Percentiles rank a stretch among this genome's conserved stretches.
Conservation (phyloP, 2,797 vertebrate genomes). For the Choloepus didactylus region DNA sequence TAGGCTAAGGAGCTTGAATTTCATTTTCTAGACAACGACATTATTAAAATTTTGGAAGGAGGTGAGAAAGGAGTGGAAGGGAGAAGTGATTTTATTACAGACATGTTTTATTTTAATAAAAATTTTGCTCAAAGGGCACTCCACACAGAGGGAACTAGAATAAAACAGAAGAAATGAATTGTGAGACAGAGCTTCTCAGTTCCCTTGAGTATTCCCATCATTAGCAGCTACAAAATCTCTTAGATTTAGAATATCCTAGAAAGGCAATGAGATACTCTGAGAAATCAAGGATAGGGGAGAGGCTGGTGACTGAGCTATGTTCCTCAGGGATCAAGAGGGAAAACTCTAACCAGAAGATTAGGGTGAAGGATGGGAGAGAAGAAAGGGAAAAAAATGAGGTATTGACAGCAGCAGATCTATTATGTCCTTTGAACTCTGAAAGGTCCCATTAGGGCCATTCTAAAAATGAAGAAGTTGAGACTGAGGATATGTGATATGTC, state of each 20-base stretch:
- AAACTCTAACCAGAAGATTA: not conserved
- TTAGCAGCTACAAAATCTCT: not conserved
- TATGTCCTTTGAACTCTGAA: not conserved
- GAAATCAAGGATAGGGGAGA: not conserved
- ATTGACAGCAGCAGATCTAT: not conserved
- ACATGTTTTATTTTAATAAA: not conserved
- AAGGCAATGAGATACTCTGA: not conserved
- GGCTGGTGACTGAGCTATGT: not conserved
- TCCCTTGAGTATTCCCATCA: not conserved
- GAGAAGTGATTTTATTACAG: not conserved
- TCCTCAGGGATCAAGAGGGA: not conserved
- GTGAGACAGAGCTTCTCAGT: not conserved
- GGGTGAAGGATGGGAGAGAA: not conserved
- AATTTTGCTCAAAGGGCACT: not conserved
- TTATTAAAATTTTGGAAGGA: not conserved
- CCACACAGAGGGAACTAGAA: not conserved
- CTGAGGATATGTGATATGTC: not conserved
- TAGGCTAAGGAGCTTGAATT: not conserved
- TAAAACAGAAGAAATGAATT: not conserved
- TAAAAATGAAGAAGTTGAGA: not conserved
- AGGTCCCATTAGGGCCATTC: not conserved
- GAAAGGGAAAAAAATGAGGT: not conserved
- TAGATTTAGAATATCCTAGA: not conserved
- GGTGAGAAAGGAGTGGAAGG: not conserved
- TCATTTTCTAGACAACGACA: not conserved